Evolutionary conservation across 1,140 invertebrate genomes (phyloP), one percentile per base, ranked within the genome.

Genomic region (Agrilus planipennis): DNA sequence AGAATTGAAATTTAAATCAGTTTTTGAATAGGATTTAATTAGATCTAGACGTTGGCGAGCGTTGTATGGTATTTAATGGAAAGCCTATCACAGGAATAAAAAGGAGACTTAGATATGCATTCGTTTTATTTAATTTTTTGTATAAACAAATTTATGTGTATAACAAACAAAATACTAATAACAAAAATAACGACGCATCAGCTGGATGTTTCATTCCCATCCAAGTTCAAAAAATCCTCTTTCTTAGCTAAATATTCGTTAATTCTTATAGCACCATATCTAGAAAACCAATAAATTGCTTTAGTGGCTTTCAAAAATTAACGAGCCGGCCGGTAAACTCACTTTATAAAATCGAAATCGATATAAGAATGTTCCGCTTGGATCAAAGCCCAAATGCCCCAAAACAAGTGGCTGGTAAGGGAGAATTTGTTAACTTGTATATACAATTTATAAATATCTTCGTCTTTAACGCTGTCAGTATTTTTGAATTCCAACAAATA

Each of bases 301-400:
- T 14, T 7, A 9, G 12, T 35, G 11, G 42, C 19, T 29, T 41
- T 12, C 30, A 36, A 18, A 38, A 43, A 34, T 4, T 11, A 31
- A 4, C 4, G 36, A 32, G 30, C 14, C 21, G 7, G 9, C 18
- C 15, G 28, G 19, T 12, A 46, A 46, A 73, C 75, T 70, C 73
- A 96, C 86, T 72, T 71, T 40, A 90, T 68, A 71, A 89, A 98
- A 68, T 97, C 89, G 64, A 96, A 98, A 56, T 95, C 81, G 54
- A 98, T 92, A 32, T 67, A 73, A 0, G 93, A 97, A 68, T 88
- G 73, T 60, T 89, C 76, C 7, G 84, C 81, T 65, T 97, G 93
- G 31, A 95, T 79, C 1, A 97, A 67, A 4, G 82, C 78, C 94
- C 94, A 98, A 30, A 90, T 64, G 5, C 80, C 84, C 94, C 94